Base-by-base conservation (phyloP, 1,140 invertebrate species). In the Mamestra configurata region DNA sequence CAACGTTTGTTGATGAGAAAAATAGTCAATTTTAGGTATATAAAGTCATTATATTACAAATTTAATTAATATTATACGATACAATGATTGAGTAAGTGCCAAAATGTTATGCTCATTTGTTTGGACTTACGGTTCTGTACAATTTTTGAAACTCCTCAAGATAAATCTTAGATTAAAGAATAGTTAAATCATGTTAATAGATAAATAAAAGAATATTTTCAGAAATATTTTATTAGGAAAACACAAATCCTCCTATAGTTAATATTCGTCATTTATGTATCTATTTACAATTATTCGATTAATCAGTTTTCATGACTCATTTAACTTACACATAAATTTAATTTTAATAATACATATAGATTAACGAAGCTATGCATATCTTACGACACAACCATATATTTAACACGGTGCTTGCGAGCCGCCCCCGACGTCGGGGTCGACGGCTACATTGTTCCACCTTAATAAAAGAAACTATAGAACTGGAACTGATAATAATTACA, bases 341-440 rank as follows among this genome's bases (percentile, higher is more conserved):
- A 66, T 77, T 91, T 92, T 91, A 93, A 85, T 90, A 89, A 89
- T 93, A 92, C 88, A 90, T 88, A 89, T 92, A 88, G 79, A 89
- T 89, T 93, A 94, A 94, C 92, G 88, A 94, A 94, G 92, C 93
- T 94, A 94, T 92, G 89, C 89, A 93, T 93, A 93, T 92, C 89
- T 92, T 94, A 95, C 91, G 93, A 95, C 93, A 95, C 93, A 95
- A 95, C 93, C 93, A 95, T 94, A 94, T 87, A 94, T 93, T 94
- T 92, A 94, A 94, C 92, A 93, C 92, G 93, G 92, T 91, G 91
- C 84, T 84, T 75, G 78, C 77, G 68, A 86, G 85, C 88, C 86
- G 53, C 78, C 70, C 82, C 80, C 61, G 78, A 82, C 83, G 43
- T 3, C 43, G 84, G 83, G 83, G 84, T 57, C 77, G 79, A 79